Conservation (phyloP, 2,113 vertebrate genomes). For the Cyprinodon tularosa region DNA sequence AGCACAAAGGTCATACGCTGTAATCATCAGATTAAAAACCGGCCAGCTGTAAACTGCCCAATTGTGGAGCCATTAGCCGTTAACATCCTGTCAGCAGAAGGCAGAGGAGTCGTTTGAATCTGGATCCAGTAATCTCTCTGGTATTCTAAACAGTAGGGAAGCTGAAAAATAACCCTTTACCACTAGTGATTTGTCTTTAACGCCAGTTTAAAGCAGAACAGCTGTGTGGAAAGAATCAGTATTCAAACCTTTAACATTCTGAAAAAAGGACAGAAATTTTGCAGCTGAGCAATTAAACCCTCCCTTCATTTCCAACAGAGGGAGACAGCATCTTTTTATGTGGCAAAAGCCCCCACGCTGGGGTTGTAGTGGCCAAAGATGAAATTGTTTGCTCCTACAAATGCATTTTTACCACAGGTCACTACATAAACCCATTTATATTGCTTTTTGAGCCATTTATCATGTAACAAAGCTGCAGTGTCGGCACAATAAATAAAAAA, state of each 20-base stretch:
- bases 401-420: slow-evolving; percentile 60
- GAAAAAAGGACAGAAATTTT: slow-evolving; percentile 50
- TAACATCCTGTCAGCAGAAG: slow-evolving; percentile 55
- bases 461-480: slow-evolving; percentile 10
- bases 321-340: slow-evolving; percentile 25
- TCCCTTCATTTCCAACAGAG: slow-evolving; percentile 44
- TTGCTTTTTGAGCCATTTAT: slow-evolving; percentile 31
- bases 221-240: slow-evolving; percentile 59
- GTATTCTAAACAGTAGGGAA: neutral
- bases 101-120: slow-evolving; percentile 34
- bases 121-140: slow-evolving; percentile 13
- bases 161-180: neutral
- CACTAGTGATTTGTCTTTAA: slow-evolving; percentile 5
- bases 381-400: slow-evolving; percentile 37
- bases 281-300: slow-evolving; percentile 57
- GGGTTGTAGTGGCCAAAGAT: slow-evolving; percentile 41
- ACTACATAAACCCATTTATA: slow-evolving; percentile 44
- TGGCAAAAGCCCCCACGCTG: slow-evolving; percentile 16
- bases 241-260: slow-evolving; percentile 43
- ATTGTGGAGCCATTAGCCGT: slow-evolving; percentile 53
- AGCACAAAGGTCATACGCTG: slow-evolving; percentile 39
- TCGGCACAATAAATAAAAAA: slow-evolving; percentile 2
- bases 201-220: slow-evolving; percentile 13
- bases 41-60: slow-evolving; percentile 59
- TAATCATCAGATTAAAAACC: slow-evolving; percentile 54